Conservation (phyloP, 2,888 invertebrate genomes). For the Arrhopalites spinosus region DNA sequence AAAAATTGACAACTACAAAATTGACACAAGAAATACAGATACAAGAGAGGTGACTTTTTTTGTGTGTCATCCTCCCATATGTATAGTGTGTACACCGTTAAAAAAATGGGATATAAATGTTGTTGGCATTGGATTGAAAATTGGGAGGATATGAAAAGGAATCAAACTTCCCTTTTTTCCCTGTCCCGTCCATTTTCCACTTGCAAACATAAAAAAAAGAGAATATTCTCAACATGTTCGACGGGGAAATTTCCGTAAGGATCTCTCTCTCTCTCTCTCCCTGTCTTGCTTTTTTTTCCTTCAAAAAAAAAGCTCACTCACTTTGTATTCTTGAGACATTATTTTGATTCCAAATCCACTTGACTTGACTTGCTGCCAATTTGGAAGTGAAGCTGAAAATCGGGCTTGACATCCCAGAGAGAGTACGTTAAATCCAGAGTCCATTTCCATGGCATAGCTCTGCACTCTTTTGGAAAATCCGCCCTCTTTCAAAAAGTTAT, state of each 20-base stretch:
- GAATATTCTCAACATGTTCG: slow-evolving; percentile 25
- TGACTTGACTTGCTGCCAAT: slow-evolving; percentile 53
- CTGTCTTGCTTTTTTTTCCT: too few relatives aligned
- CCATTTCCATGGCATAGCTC: too few relatives aligned
- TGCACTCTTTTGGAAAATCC: slow-evolving; percentile 24
- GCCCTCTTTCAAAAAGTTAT: slow-evolving; percentile 3
- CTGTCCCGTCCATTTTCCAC: not conserved
- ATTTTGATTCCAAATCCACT: slow-evolving; percentile 34
- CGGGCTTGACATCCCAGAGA: slow-evolving; percentile 35
- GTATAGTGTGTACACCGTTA: too few relatives aligned
- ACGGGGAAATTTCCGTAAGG: slow-evolving; percentile 13
- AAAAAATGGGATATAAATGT: too few relatives aligned
- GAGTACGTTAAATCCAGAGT: slow-evolving; percentile 20
- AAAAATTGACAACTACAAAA: too few relatives aligned
- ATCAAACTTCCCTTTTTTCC: not conserved
- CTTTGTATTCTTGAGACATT: slow-evolving; percentile 36
- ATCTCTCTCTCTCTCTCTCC: not conserved
- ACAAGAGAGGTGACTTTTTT: too few relatives aligned
- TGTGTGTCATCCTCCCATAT: too few relatives aligned
- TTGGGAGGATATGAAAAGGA: not conserved
- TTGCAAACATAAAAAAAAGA: too few relatives aligned
- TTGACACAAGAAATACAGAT: too few relatives aligned
- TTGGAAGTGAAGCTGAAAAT: slow-evolving; percentile 53
- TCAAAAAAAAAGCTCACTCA: not conserved
- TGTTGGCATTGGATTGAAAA: not conserved